A percentile compares a stretch with the other conserved stretches of the same genome.
phyloP scores from a whole-genome alignment of 2,113 vertebrate species.

The Vulpes vulpes region DNA sequence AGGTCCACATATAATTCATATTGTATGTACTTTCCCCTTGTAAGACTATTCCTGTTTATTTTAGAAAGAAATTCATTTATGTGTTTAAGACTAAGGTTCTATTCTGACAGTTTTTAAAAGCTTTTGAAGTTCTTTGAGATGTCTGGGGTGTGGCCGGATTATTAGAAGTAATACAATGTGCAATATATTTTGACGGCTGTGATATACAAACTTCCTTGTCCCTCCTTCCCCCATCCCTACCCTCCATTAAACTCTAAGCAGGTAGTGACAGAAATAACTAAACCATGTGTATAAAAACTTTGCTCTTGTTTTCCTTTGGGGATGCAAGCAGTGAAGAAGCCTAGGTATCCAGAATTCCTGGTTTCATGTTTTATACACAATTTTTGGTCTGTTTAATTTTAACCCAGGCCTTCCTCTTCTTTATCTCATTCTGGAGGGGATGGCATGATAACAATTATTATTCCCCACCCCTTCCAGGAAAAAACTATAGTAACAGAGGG shows the following conservation, averaged over 20 bases:
- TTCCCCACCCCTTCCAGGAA: not conserved
- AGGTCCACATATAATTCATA: not conserved
- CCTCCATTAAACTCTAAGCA: not conserved
- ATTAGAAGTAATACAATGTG: not conserved
- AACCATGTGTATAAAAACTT: not conserved
- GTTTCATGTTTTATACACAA: not conserved
- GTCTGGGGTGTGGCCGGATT: not conserved
- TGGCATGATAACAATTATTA: not conserved
- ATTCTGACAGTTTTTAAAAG: slow-evolving; percentile 50
- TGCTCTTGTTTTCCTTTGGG: not conserved
- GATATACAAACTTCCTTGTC: not conserved
- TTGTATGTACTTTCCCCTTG: not conserved
- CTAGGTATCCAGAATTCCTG: not conserved
- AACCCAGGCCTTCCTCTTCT: not conserved
- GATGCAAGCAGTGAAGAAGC: not conserved
- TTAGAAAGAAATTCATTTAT: slow-evolving; percentile 50
- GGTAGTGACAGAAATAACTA: not conserved
- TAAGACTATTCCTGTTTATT: slow-evolving; percentile 38
- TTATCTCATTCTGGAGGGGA: not conserved
- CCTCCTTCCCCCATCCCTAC: not conserved
- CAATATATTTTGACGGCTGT: not conserved
- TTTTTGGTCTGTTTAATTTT: not conserved
- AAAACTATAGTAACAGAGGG: not conserved
- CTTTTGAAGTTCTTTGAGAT: slow-evolving; percentile 53
- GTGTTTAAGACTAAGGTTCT: not conserved